Base-by-base conservation (phyloP, 2,888 invertebrate genomes). In the Plagiodera versicolora region DNA sequence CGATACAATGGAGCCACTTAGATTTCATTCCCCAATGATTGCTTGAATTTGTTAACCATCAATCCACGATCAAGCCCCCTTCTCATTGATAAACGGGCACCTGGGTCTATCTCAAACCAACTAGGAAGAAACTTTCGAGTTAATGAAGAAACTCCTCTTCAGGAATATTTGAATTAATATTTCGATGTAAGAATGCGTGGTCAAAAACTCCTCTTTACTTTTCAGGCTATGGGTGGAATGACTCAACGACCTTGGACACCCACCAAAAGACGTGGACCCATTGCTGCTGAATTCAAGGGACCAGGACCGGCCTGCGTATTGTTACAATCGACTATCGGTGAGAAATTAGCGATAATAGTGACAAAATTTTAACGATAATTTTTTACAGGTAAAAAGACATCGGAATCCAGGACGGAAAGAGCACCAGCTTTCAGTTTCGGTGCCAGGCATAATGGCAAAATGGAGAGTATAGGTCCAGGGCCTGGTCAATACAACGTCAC, bases 401-500 rank as follows among this genome's bases (percentile, higher is more conserved):
- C 86, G 59, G 92, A 92, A 77, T 92, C 92, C 0, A 89, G 89
- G 70, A 88, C 86, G 75, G 85, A 87, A 49, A 85, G 91, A 58
- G 90, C 93, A 0, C 92, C 93, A 4, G 90, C 93, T 0, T 94
- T 90, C 75, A 90, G 90, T 52, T 93, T 94, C 77, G 93, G 93
- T 0, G 87, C 88, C 39, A 81, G 83, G 65, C 77, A 82, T 61
- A 86, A 84, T 70, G 81, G 82, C n/a, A 85, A 83, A 49, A 77
- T 81, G 30, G 84, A 85, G 28, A 88, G 85, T 68, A 82, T 86
- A 47, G 94, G 94, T 28, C 95, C 95, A 1, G 94, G 94, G 17
- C 95, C 95, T 14, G 94, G 93, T n/a, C 88, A 91, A 65, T 95
- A 95, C 80, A 92, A 94, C 78, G 89, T 94, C 49, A 89, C 90